Base-by-base conservation (phyloP, 2,888 invertebrate genomes). In the Acanthosepion lycidas region DNA sequence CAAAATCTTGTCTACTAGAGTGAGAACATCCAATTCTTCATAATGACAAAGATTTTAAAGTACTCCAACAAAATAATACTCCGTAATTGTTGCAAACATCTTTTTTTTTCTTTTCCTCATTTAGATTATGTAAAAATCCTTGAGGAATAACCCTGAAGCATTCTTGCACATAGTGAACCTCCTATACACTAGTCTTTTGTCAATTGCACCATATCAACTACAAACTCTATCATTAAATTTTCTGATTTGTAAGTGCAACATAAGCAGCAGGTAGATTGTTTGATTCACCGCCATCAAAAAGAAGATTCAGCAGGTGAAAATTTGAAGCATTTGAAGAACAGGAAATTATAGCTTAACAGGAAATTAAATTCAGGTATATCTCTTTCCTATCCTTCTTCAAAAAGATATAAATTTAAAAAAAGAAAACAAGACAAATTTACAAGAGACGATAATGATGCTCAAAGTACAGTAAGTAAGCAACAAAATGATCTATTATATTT, bases 321-420 rank as follows among this genome's bases (percentile, higher is more conserved):
- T 78, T 42, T 78, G n/a, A 33, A 78, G 78, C 23, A 78, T 78
- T 78, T 78, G n/a, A 78, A 78, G 78, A 33, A 78, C 78, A n/a
- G 78, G 78, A 78, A 78, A 78, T 78, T 78, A 78, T 78, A 33
- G 78, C 78, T 78, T n/a, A 78, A 33, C 78, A 78, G 78, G 78
- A 78, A 78, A 78, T 78, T 78, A 78, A 78, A 78, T 78, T n/a
- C n/a, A 78, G 33, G 78, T 15, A 33, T 78, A 78, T 78, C 9
- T 78, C 78, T 33, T 78, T n/a, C 78, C 15, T 15, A 12, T 78
- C 78, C n/a, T 78, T 78, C 78, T 78, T 78, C 18, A 5, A n/a
- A n/a, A n/a, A 15, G 5, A 78, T 28, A 78, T 28, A 33, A 6
- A 78, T 15, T 0, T 28, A 78, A 64, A 64, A 64, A 64, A 64